Base-by-base conservation (phyloP, 2,797 vertebrate species). In the Danio tinwini region DNA sequence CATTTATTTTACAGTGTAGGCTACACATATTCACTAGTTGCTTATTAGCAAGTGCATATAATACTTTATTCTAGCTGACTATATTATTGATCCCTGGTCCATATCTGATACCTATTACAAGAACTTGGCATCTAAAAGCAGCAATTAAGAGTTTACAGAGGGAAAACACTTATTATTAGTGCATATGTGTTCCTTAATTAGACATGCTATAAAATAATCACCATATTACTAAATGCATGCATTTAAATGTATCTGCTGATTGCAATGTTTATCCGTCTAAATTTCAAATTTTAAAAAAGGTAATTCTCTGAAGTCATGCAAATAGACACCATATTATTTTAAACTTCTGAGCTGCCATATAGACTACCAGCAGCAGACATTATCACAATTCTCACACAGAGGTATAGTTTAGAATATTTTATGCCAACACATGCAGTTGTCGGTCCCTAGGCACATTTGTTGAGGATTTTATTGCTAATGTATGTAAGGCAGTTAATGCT, bases 401-500 rank as follows among this genome's bases (percentile, higher is more conserved):
- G 70, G 47, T 82, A 73, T 58, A 50, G 67, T 53, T 42, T 17
- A 16, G 71, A 52, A 61, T 76, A 80, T 47, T 59, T 75, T 81
- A 85, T 85, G 68, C 76, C 85, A 89, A 91, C 82, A 81, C 74
- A 81, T 86, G 80, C 80, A 82, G 85, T 81, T 76, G 74, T 86
- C 81, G 67, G 81, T 84, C 86, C 82, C 64, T 72, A 58, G 82
- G 78, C 72, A 80, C 77, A 83, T 83, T 85, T 84, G 71, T 76
- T 68, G 72, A 68, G 76, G 69, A 59, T 83, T 86, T 84, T 85
- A 81, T 83, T 86, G 84, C 86, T 88, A 85, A 86, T 71, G 84
- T 67, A 88, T 80, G 83, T 64, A 87, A 86, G 79, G 83, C 87
- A 85, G 84, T 85, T 88, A 87, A 86, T 88, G 82, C 79, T 84